phyloP scores from a whole-genome alignment of 2,888 invertebrate species.

The Pterostichus madidus region DNA sequence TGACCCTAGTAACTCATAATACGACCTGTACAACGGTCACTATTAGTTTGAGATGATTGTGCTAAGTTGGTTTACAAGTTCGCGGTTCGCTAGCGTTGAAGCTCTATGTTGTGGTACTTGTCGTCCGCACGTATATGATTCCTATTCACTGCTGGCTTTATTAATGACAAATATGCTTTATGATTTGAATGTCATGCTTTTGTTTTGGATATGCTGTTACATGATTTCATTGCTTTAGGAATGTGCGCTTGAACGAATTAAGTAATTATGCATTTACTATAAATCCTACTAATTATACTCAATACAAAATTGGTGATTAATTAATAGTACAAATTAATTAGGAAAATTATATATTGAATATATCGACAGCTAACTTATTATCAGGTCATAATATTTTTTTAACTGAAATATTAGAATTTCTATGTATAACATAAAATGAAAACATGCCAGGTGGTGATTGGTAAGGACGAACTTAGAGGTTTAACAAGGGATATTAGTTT shows the following conservation, averaged over 20 bases:
- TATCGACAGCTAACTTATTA: no score
- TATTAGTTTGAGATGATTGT: slow-evolving; percentile 56
- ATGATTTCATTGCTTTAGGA: slow-evolving; percentile 23
- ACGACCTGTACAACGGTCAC: slow-evolving; percentile 29
- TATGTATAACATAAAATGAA: no score
- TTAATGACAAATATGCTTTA: slow-evolving; percentile 18
- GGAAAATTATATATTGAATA: no score
- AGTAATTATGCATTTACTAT: no score
- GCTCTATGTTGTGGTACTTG: slow-evolving; percentile 13
- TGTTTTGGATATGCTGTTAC: neutral
- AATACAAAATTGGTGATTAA: no score
- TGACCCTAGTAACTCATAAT: slow-evolving; percentile 55
- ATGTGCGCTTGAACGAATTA: neutral
- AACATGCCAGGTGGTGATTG: no score
- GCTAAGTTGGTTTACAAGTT: slow-evolving; percentile 60
- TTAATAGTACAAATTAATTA: no score
- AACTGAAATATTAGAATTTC: no score
- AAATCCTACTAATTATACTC: no score
- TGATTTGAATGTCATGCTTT: neutral
- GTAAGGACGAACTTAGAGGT: no score
- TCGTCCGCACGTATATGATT: slow-evolving; percentile 39
- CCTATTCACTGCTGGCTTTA: slow-evolving; percentile 25
- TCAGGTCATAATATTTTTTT: no score
- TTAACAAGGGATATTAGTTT: no score
- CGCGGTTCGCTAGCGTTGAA: slow-evolving; percentile 25